Conservation (phyloP, 2,113 vertebrate genomes). For the Blennius ocellaris region DNA sequence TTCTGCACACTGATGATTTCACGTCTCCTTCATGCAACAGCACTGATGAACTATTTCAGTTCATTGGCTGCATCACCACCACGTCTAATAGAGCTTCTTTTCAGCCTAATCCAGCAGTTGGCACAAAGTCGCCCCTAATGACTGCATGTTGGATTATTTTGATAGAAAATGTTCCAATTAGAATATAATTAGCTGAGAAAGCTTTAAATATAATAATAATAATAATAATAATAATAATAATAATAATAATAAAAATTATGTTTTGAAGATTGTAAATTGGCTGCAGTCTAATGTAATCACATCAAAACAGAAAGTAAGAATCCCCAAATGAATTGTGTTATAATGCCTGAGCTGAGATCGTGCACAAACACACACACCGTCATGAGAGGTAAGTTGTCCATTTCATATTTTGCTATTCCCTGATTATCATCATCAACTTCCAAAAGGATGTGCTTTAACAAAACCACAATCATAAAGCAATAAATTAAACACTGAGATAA, state of each 20-base stretch:
- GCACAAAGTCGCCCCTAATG: background rate
- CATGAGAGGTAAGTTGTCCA: no score
- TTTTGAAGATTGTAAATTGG: background rate
- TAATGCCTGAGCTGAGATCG: background rate
- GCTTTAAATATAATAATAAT: no score
- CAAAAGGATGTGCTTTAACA: no score
- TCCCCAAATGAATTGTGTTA: background rate
- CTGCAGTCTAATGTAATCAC: background rate
- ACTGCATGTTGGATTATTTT: background rate
- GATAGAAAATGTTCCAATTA: background rate
- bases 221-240: no score
- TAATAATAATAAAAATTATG: no score
- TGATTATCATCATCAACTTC: no score
- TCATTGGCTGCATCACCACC: conserved; percentile 9
- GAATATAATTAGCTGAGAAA: background rate
- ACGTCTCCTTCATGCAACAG: conserved; percentile 13
- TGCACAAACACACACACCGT: no score
- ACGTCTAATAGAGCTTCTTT: conserved; percentile 10
- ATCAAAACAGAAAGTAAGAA: background rate
- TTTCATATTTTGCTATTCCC: no score
- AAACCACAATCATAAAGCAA: no score
- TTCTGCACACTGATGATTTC: background rate
- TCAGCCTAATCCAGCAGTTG: background rate
- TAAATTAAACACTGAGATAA: no score
- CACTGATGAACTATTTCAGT: conserved; percentile 4